Conservation (phyloP, 2,888 invertebrate species). For the Agonopterix arenella region DNA sequence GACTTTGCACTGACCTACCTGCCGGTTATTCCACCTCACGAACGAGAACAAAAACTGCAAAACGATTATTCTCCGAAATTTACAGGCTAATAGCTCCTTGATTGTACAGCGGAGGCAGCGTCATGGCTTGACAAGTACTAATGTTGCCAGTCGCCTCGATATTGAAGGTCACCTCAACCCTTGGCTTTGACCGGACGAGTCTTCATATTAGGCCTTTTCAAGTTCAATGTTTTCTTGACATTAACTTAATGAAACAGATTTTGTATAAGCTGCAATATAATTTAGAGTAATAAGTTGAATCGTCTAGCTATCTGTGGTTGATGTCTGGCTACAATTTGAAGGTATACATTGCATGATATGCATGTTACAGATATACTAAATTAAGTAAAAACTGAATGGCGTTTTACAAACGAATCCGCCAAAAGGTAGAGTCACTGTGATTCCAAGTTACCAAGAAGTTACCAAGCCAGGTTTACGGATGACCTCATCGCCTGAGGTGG, state of each 20-base stretch:
- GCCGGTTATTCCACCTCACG: conserved; percentile 59
- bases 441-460: conserved; percentile 1
- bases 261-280: too few species aligned
- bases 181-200: conserved; percentile 18
- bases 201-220: conserved; percentile 11
- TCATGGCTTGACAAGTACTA: conserved; percentile 31
- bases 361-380: not conserved
- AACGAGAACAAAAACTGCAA: conserved; percentile 54
- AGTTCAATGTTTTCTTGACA: conserved; percentile 11
- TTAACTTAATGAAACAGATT: too few species aligned
- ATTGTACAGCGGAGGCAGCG: conserved; percentile 20
- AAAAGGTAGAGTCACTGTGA: conserved; percentile 10
- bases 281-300: not conserved
- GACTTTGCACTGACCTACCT: conserved; percentile 67
- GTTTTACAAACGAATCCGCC: conserved; percentile 3
- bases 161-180: conserved; percentile 34
- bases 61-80: conserved; percentile 38
- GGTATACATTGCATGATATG: too few species aligned
- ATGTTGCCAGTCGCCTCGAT: conserved; percentile 19
- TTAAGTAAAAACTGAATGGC: not conserved
- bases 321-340: too few species aligned
- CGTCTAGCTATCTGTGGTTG: not conserved
- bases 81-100: conserved; percentile 28
- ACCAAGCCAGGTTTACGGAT: conserved; percentile 24
- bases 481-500: conserved; percentile 35